These are phyloP conservation scores for Zaprionus africanus DNA, from an alignment of 1,140 invertebrate species.

Conservation along the genomic window DNA sequence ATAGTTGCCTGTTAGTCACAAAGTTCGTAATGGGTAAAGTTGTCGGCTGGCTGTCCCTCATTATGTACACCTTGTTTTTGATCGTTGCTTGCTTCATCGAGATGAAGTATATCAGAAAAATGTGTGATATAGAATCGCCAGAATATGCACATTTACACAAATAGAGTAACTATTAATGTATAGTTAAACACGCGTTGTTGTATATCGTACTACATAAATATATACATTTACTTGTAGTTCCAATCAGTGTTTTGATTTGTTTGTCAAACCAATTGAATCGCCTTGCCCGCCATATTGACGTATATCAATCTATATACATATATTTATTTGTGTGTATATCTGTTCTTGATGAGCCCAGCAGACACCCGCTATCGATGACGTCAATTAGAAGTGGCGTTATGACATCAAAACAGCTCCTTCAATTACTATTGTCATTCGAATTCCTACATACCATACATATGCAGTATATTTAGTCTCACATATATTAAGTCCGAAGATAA, in stretches of 20 bases:
- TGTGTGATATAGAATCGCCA: slow-evolving; percentile 84
- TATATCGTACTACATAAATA: too few relatives aligned
- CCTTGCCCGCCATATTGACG: slow-evolving; percentile 8
- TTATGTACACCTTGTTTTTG: slow-evolving; percentile 90
- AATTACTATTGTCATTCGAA: slow-evolving; percentile 47
- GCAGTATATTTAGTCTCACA: not conserved
- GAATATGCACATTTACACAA: not conserved
- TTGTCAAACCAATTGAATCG: slow-evolving; percentile 13
- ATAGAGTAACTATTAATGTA: too few relatives aligned
- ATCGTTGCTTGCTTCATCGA: slow-evolving; percentile 91
- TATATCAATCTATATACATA: slow-evolving; percentile 5
- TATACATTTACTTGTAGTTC: too few relatives aligned
- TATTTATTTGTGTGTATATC: not conserved
- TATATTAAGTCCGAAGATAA: slow-evolving; percentile 20
- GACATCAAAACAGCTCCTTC: slow-evolving; percentile 56
- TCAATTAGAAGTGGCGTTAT: slow-evolving; percentile 60
- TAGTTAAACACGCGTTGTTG: not conserved
- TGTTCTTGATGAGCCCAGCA: not conserved
- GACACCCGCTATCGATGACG: slow-evolving; percentile 56
- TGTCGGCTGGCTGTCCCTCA: slow-evolving; percentile 89
- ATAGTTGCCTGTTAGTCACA: slow-evolving; percentile 85
- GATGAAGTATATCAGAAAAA: slow-evolving; percentile 90
- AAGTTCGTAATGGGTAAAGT: slow-evolving; percentile 87
- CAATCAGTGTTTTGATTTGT: not conserved
- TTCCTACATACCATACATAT: slow-evolving; percentile 6